Base-by-base conservation (phyloP, 2,888 invertebrate genomes). In the Hermaeophaga mercurialis region DNA sequence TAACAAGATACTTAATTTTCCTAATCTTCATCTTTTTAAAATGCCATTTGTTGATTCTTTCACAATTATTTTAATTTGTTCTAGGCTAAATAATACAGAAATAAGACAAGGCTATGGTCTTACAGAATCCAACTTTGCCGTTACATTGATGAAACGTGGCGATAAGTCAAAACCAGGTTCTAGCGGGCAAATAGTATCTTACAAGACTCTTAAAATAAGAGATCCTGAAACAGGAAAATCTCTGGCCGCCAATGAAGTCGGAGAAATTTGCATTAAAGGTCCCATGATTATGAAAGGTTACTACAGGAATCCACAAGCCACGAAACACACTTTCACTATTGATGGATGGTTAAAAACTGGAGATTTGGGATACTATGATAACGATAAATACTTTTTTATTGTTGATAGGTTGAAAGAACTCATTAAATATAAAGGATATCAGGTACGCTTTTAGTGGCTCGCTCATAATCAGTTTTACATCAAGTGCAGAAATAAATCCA, bases 331-430 rank as follows among this genome's bases (percentile, higher is more conserved):
- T 1, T 79, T 92, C 15, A 89, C 90, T 66, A 70, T 75, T 6
- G 88, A 91, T 54, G 93, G 94, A 0, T 95, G 86, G 84, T 74
- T 90, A 8, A 84, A 85, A 63, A 85, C 88, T 22, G 94, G 94
- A 0, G 94, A 95, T 74, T 80, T 94, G 63, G 94, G 89, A 1
- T 91, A 90, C 74, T 90, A 86, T 66, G 91, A 94, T 70, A 75
- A 84, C 0, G 86, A 92, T 11, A 87, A 86, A 0, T 86, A 82
- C 74, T 89, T 92, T 75, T 93, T 83, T 70, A 85, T 94, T 61
- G 89, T 93, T 0, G 94, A 94, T 74, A 80, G 95, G 58, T 79
- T 93, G 14, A 95, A 95, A 74, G 94, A 94, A 73, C 84, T 95
- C 18, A 94, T 95, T 69, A 95, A 95, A 75, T 93, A 91, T 71